Base-by-base conservation (phyloP, 2,888 invertebrate genomes). In the Drosophila stalkeri region DNA sequence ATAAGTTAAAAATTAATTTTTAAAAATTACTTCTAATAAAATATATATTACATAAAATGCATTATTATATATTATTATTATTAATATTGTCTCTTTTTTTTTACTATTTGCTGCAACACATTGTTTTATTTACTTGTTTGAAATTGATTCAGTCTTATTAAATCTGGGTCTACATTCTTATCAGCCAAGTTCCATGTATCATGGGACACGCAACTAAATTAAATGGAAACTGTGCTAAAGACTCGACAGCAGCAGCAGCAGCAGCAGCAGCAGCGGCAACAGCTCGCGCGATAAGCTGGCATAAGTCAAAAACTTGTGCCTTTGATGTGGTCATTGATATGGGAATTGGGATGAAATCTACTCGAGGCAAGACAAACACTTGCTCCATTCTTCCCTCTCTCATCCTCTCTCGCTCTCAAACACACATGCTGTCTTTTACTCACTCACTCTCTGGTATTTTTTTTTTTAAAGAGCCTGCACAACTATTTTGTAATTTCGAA, bases 401-500 rank as follows among this genome's bases (percentile, higher is more conserved):
- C 27, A n/a, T 37, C 37, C n/a, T 12, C 41, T 27, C 41, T 20
- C 6, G 14, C 14, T 9, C 18, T 1, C 52, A 1, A 12, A 6
- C 18, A 9, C n/a, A 3, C 41, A 8, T 14, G 4, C 18, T 44
- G 6, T 20, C 54, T 14, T 37, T 1, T 9, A 16, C 35, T 37
- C 9, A 1, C n/a, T 49, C 8, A 9, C 14, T 20, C 35, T 52
- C 2, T n/a, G 5, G 7, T 9, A 9, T 11, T 59, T 16, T 5
- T 39, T 2, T 18, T n/a, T n/a, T n/a, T n/a, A n/a, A 46, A 11
- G 20, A 37, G 43, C 14, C 47, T 18, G 57, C 62, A 61, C 49
- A 72, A 72, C 66, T 71, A 80, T 74, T 86, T 86, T 74, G 78
- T 80, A 84, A 82, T 82, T 79, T 73, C 65, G 47, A 77, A 56